Percentiles rank a stretch among this genome's conserved stretches.
These are phyloP conservation scores for Anoplopoma fimbria DNA, from an alignment of 2,113 vertebrate genomes.

Conservation along the genomic window DNA sequence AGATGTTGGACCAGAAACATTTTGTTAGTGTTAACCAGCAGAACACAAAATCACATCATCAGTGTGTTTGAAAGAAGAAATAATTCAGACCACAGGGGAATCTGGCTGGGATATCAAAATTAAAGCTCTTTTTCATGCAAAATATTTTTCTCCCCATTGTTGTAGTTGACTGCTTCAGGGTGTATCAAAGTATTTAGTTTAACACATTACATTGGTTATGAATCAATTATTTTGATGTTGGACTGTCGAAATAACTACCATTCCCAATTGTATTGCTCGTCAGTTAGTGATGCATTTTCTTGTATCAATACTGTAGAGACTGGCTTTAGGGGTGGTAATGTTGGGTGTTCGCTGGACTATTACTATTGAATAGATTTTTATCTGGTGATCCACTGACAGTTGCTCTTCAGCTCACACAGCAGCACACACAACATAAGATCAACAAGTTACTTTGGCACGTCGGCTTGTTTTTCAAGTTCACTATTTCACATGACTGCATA, in stretches of 20 bases:
- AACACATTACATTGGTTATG: background rate
- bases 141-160: background rate
- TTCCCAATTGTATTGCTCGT: background rate
- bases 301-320: background rate
- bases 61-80: background rate
- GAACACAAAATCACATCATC: background rate
- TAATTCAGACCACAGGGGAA: background rate
- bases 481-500: background rate
- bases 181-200: background rate
- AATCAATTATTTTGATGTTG: background rate
- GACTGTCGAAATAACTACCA: background rate
- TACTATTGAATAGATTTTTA: background rate
- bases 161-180: background rate
- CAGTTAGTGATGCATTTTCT: background rate
- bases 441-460: background rate
- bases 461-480: background rate
- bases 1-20: background rate
- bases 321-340: background rate
- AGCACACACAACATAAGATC: background rate
- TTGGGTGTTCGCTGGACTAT: background rate
- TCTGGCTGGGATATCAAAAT: background rate
- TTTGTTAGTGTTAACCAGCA: background rate
- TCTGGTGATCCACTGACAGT: background rate
- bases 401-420: background rate
- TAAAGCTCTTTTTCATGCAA: background rate